phyloP scores from a whole-genome alignment of 2,888 invertebrate species.

The Encarsia formosa region DNA sequence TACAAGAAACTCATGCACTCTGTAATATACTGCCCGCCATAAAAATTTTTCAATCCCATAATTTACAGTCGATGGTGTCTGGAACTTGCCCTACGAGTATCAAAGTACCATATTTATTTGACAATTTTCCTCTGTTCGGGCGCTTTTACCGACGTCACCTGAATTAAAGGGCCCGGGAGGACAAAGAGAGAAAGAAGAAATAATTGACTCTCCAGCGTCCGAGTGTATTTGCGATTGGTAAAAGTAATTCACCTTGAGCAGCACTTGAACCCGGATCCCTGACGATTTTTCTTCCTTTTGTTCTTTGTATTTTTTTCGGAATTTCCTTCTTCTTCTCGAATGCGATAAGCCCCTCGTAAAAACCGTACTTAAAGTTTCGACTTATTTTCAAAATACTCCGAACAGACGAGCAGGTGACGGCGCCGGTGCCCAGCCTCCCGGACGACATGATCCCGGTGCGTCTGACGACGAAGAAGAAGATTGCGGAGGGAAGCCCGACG shows the following conservation, averaged over 20 bases:
- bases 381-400: not conserved
- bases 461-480: constrained; percentile 7
- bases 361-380: not conserved
- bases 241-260: constrained; percentile 19
- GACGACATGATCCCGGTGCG: constrained; percentile 16
- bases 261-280: constrained; percentile 13
- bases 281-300: not conserved
- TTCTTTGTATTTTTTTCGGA: not conserved
- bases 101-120: too few species aligned
- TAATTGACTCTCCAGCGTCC: not conserved
- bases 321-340: not conserved
- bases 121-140: too few species aligned
- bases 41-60: too few species aligned
- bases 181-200: not conserved
- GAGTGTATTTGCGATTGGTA: not conserved
- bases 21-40: too few species aligned
- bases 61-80: too few species aligned
- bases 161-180: too few species aligned
- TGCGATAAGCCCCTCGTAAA: not conserved
- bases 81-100: too few species aligned
- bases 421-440: constrained; percentile 10
- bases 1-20: too few species aligned
- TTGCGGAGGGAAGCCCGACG: not conserved
- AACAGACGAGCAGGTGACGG: constrained; percentile 13
- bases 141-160: too few species aligned